These are phyloP conservation scores for Hypotaenidia okinawae DNA, from an alignment of 2,797 vertebrate species.

Conservation along the genomic window DNA sequence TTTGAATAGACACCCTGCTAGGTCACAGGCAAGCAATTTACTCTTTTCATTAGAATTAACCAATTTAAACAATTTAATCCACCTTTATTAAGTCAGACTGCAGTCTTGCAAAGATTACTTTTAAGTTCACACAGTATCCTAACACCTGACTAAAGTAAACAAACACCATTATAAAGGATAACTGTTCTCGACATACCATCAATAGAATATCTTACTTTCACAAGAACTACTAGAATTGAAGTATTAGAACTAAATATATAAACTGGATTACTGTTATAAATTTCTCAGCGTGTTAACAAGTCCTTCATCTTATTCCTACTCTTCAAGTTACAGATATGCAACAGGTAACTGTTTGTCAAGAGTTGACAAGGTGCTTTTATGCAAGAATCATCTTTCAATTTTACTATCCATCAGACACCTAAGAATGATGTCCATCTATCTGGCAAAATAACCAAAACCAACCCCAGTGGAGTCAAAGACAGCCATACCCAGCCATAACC, in stretches of 20 bases:
- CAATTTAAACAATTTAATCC: background rate
- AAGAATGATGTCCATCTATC: background rate
- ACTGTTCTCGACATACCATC: background rate
- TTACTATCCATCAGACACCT: background rate
- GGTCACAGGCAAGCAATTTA: background rate
- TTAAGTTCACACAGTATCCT: background rate
- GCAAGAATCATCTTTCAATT: background rate
- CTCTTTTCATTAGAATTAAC: background rate
- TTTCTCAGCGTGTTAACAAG: background rate
- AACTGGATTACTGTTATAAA: background rate
- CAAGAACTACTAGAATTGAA: background rate
- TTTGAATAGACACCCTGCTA: background rate
- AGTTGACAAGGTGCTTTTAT: background rate
- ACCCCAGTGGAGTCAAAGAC: background rate
- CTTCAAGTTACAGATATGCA: background rate
- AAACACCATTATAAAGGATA: background rate
- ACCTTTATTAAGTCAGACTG: background rate
- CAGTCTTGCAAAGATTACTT: background rate
- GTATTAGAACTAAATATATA: background rate
- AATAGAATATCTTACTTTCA: background rate
- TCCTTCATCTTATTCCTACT: background rate
- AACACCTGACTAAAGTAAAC: background rate
- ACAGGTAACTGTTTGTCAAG: background rate
- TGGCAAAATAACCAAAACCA: background rate
- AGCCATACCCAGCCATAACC: background rate